phyloP scores from a whole-genome alignment of 2,888 invertebrate genomes.

The Polymixis flavicincta region DNA sequence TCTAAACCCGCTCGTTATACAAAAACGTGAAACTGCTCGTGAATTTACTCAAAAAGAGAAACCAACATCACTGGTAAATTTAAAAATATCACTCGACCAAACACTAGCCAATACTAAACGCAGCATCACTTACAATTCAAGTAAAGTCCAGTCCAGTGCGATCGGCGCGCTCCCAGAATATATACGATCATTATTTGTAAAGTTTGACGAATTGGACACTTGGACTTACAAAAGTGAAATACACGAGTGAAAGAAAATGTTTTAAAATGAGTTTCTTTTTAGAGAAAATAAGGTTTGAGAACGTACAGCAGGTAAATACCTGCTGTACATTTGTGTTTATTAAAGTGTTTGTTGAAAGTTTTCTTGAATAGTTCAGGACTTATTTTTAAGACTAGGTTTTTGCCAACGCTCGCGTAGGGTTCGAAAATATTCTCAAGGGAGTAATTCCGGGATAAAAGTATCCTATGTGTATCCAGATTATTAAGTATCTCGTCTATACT shows the following conservation, averaged over 20 bases:
- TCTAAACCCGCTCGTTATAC: too few species aligned
- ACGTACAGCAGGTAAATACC: constrained; percentile 5
- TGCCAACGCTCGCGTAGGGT: too few species aligned
- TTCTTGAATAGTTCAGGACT: neutral
- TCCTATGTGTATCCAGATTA: too few species aligned
- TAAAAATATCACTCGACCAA: constrained; percentile 1
- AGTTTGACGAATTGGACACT: constrained; percentile 61
- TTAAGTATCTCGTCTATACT: too few species aligned
- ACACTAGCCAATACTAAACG: constrained; percentile 45
- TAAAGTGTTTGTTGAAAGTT: neutral
- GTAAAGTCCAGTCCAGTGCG: constrained; percentile 64
- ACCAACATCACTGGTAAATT: neutral
- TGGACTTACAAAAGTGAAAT: constrained; percentile 44
- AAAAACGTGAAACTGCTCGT: too few species aligned
- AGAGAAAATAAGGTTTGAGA: constrained; percentile 1
- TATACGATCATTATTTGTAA: constrained; percentile 62
- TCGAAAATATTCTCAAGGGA: too few species aligned
- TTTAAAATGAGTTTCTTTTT: constrained; percentile 13
- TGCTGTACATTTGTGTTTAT: too few species aligned
- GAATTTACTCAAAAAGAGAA: too few species aligned
- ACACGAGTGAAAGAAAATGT: neutral
- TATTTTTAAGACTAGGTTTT: too few species aligned
- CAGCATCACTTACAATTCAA: constrained; percentile 64
- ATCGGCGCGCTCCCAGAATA: constrained; percentile 65
- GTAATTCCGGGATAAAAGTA: too few species aligned